Base-by-base conservation (phyloP, 2,797 vertebrate species). In the Intellagama lesueurii region DNA sequence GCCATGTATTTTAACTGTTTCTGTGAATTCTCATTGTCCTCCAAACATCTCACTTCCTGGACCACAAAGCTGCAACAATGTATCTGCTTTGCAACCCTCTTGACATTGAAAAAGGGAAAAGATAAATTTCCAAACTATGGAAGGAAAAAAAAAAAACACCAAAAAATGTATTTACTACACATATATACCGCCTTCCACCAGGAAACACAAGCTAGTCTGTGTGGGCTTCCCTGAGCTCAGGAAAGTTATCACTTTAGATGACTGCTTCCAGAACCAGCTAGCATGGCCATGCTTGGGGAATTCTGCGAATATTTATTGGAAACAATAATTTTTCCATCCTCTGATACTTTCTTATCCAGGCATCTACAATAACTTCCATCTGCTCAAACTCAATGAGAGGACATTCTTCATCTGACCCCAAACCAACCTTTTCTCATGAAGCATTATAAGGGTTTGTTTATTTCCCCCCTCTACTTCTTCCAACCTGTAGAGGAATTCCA, bases 381-480 rank as follows among this genome's bases (percentile, higher is more conserved):
- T 2, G 6, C 7, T 70, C 32, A 16, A 72, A 30, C 5, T 72
- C 70, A 32, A n/a, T 70, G 69, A 70, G 6, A 12, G 14, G 70
- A 16, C 70, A 40, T 32, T 12, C n/a, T 32, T 72, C 30, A 32
- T 72, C n/a, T 72, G 75, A 35, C 19, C 7, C 26, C 7, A 44
- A 7, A 44, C 7, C 35, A 94, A 88, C 16, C 19, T 80, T 93
- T 11, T 94, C 91, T 70, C 9, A 26, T 91, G 93, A 93, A 52
- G 90, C 88, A 87, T 92, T 91, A 88, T 91, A 91, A 88, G 79
- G 93, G 87, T 81, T 95, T 95, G 94, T 91, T 94, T 93, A 86
- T 17, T 30, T 89, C 89, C 88, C 0, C 35, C 40, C 3, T 89
- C 14, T 77, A 68, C 26, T 77, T 91, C 66, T 94, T 94, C 92